Conservation (phyloP, 2,888 invertebrate genomes). For the Rotaria sp. region DNA sequence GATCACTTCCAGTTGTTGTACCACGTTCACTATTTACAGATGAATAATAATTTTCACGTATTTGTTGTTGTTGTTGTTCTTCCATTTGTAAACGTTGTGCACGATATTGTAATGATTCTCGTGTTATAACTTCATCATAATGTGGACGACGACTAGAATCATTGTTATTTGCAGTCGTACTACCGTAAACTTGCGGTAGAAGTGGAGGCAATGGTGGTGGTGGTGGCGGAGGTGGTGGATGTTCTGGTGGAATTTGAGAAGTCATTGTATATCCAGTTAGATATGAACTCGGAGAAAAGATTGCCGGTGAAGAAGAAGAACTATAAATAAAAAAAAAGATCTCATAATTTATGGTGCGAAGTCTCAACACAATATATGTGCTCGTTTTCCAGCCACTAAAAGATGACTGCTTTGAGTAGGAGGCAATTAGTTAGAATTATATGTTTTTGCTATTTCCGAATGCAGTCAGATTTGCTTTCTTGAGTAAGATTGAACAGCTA, state of each 20-base stretch:
- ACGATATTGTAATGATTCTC: slow-evolving; percentile 27
- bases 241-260: background rate
- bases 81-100: slow-evolving; percentile 10
- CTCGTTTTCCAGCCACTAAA: too few relatives aligned
- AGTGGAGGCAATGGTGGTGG: background rate
- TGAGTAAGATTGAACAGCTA: too few relatives aligned
- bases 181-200: background rate
- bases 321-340: background rate
- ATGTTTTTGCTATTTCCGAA: too few relatives aligned
- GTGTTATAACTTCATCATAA: slow-evolving; percentile 23
- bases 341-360: too few relatives aligned
- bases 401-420: too few relatives aligned
- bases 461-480: too few relatives aligned
- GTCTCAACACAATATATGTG: too few relatives aligned
- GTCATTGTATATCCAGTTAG: slow-evolving; percentile 4
- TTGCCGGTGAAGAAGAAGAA: background rate
- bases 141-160: slow-evolving; percentile 26
- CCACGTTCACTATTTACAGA: slow-evolving; percentile 29
- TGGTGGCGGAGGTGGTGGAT: background rate
- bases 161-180: background rate
- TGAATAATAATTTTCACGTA: slow-evolving; percentile 25
- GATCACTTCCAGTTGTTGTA: background rate
- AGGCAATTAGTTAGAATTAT: too few relatives aligned
- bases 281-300: background rate
- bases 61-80: slow-evolving; percentile 11